Conservation (phyloP, 1,140 invertebrate species). For the Aphis craccivora region DNA sequence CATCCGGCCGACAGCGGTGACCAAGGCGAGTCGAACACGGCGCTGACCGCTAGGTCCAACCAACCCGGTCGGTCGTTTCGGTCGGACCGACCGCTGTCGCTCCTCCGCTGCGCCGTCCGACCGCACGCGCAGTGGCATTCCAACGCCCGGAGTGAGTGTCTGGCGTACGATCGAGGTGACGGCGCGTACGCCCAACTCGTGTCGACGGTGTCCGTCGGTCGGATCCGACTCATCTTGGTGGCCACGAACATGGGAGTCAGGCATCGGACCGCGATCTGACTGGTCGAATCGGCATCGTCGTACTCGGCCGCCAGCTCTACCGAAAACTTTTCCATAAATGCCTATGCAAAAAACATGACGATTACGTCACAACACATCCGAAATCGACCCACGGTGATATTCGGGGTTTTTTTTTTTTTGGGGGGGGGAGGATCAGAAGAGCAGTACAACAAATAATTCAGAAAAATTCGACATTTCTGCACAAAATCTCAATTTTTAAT, state of each 20-base stretch:
- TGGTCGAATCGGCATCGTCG: slow-evolving; percentile 62
- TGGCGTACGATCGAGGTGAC: not conserved
- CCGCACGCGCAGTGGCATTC: slow-evolving; percentile 8
- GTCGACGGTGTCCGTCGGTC: slow-evolving; percentile 68
- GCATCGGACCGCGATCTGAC: slow-evolving; percentile 84
- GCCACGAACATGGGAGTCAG: slow-evolving; percentile 87
- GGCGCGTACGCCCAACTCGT: not conserved
- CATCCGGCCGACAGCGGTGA: not conserved
- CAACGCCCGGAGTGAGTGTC: slow-evolving; percentile 17
- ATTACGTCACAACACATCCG: too few species aligned
- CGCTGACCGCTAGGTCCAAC: not conserved
- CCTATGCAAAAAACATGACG: slow-evolving; percentile 65
- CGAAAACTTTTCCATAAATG: slow-evolving; percentile 86
- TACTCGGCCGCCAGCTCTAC: slow-evolving; percentile 83
- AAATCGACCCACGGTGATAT: too few species aligned
- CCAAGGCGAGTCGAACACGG: not conserved
- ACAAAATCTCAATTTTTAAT: too few species aligned
- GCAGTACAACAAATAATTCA: too few species aligned
- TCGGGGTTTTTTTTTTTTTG: too few species aligned
- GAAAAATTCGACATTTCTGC: too few species aligned
- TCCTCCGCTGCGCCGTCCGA: too few species aligned
- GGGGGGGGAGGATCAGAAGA: too few species aligned
- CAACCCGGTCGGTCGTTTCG: not conserved
- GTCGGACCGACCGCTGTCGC: too few species aligned
- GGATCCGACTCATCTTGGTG: slow-evolving; percentile 91